Conservation (phyloP, 2,888 invertebrate species). For the Drosophila mulleri region DNA sequence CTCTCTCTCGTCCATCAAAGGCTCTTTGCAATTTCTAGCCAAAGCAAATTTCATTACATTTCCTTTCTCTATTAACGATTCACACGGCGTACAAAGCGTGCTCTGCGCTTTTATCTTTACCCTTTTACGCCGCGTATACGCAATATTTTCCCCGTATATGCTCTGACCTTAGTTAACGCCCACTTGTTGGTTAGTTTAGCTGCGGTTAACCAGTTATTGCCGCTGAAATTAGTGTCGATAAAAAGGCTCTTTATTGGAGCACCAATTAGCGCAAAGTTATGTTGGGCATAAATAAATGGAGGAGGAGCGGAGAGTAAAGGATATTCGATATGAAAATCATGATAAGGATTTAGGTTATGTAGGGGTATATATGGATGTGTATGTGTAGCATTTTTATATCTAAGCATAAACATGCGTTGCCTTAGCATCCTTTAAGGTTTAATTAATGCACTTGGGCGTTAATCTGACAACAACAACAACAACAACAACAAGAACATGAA, state of each 20-base stretch:
- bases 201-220: constrained; percentile 23
- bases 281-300: background rate
- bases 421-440: constrained; percentile 63
- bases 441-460: constrained; percentile 79
- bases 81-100: constrained; percentile 4
- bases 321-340: constrained; percentile 29
- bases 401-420: constrained; percentile 38
- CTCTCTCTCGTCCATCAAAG: background rate
- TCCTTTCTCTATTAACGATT: constrained; percentile 13
- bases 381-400: background rate
- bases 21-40: background rate
- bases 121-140: constrained; percentile 35
- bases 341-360: constrained; percentile 1
- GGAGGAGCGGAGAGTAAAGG: background rate
- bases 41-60: constrained; percentile 10
- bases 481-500: constrained; percentile 18
- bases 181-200: constrained; percentile 17
- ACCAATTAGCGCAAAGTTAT: constrained; percentile 51
- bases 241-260: constrained; percentile 35
- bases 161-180: background rate
- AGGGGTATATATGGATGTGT: background rate
- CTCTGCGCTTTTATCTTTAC: constrained; percentile 12
- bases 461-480: constrained; percentile 42
- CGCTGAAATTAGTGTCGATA: constrained; percentile 38
- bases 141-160: background rate